These are phyloP conservation scores for Chinchilla lanigera DNA, from an alignment of 2,113 vertebrate species.

Conservation along the genomic window DNA sequence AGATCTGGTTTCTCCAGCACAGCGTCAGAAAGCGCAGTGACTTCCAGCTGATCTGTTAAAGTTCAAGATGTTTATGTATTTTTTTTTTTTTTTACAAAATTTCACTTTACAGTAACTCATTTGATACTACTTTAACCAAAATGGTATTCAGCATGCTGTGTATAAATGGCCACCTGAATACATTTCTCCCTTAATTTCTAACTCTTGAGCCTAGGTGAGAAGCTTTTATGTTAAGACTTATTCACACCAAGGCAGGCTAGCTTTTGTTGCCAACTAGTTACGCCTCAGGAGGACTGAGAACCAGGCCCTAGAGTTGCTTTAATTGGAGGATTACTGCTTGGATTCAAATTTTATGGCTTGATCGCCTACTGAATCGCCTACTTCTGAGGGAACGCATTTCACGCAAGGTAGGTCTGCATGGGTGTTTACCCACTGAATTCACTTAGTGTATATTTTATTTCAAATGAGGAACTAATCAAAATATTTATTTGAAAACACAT, in stretches of 20 bases:
- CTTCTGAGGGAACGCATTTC: constrained; percentile 48
- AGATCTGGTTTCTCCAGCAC: not conserved
- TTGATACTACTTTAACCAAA: constrained; percentile 65
- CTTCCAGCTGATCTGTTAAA: constrained; percentile 15
- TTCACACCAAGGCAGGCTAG: constrained; percentile 57
- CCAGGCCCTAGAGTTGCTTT: constrained; percentile 59
- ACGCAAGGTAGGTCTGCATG: not conserved
- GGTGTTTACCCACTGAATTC: constrained; percentile 56
- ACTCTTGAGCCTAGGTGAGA: not conserved
- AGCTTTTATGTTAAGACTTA: constrained; percentile 70
- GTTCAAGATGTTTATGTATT: constrained; percentile 2
- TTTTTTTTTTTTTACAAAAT: constrained; percentile 36
- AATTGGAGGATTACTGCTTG: constrained; percentile 75
- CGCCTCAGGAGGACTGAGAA: constrained; percentile 58
- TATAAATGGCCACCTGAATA: constrained; percentile 55
- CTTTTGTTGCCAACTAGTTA: constrained; percentile 72
- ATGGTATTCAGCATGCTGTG: constrained; percentile 58
- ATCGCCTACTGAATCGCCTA: constrained; percentile 51
- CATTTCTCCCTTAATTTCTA: constrained; percentile 41
- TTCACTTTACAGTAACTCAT: constrained; percentile 52
- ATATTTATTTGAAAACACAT: constrained; percentile 43
- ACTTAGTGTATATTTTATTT: constrained; percentile 17
- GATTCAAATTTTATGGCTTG: constrained; percentile 67
- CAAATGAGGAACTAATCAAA: constrained; percentile 56
- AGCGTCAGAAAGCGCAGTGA: not conserved